A percentile compares a stretch with the other conserved stretches of the same genome.
These are phyloP conservation scores for Lagorchestes hirsutus DNA, from an alignment of 2,797 vertebrate species.

Conservation along the genomic window DNA sequence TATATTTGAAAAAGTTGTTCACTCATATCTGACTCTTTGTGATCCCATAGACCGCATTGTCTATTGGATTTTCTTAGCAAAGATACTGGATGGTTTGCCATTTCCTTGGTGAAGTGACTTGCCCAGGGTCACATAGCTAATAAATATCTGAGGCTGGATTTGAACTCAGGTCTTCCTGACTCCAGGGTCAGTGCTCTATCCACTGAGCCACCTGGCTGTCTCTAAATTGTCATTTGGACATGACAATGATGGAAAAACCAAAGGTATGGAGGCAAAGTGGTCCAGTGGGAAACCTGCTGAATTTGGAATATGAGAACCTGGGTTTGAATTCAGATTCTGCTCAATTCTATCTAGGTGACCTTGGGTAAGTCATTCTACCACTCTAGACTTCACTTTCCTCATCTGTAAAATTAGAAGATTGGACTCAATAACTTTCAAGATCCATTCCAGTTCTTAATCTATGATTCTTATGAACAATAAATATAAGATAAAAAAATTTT, in stretches of 20 bases:
- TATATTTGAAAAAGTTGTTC: background rate
- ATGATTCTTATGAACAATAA: background rate
- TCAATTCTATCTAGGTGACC: background rate
- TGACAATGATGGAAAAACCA: background rate
- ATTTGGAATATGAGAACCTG: background rate
- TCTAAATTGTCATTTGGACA: background rate
- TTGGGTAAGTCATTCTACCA: background rate
- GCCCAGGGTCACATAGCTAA: background rate
- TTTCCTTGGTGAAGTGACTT: background rate
- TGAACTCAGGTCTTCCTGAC: background rate
- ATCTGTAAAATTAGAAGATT: background rate
- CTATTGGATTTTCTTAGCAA: background rate
- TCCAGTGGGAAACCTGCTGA: background rate
- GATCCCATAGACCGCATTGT: background rate
- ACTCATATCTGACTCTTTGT: background rate
- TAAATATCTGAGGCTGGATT: background rate
- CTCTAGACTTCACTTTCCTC: background rate
- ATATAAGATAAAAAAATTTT: background rate
- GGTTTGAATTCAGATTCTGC: background rate
- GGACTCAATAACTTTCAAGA: background rate
- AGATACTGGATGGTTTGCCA: background rate
- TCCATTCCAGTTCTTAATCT: background rate
- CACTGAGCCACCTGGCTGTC: background rate
- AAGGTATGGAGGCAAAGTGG: background rate
- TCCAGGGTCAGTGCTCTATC: background rate